Conservation (phyloP, 1,140 invertebrate genomes). For the Drosophila sp. region DNA sequence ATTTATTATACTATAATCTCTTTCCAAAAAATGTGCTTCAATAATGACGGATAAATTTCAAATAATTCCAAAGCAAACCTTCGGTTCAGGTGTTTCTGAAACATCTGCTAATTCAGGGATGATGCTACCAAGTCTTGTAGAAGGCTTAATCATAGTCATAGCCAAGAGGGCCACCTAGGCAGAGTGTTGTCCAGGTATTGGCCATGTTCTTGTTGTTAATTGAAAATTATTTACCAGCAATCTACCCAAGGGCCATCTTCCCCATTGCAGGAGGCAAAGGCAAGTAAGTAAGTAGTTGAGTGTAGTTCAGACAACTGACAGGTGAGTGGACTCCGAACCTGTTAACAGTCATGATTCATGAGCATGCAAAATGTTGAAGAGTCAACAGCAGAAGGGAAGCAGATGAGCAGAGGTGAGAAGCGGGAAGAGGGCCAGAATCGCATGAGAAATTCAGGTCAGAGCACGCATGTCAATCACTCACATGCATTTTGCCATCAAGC, state of each 20-base stretch:
- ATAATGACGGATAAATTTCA: too few relatives aligned
- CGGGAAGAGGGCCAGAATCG: constrained; percentile 18
- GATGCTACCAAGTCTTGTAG: neutral
- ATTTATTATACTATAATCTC: too few relatives aligned
- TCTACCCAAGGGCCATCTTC: constrained; percentile 23
- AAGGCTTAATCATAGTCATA: neutral
- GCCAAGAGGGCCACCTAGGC: constrained; percentile 11
- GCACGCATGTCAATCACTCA: constrained; percentile 72
- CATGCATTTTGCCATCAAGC: constrained; percentile 58
- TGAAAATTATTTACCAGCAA: constrained; percentile 73
- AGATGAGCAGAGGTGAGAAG: constrained; percentile 2
- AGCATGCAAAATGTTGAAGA: constrained; percentile 28
- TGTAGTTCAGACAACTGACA: constrained; percentile 34
- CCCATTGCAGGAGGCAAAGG: neutral
- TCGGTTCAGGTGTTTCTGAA: too few relatives aligned
- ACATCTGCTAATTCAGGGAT: neutral
- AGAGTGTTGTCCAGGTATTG: neutral
- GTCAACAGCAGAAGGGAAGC: neutral
- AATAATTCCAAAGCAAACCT: too few relatives aligned
- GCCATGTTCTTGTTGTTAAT: constrained; percentile 56
- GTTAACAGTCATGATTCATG: constrained; percentile 47
- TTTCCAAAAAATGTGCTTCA: too few relatives aligned
- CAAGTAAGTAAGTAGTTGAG: constrained; percentile 18
- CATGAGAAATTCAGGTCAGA: constrained; percentile 63
- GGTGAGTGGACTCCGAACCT: constrained; percentile 31